Conservation (phyloP, 2,113 vertebrate genomes). For the Nyctereutes procyonoides region DNA sequence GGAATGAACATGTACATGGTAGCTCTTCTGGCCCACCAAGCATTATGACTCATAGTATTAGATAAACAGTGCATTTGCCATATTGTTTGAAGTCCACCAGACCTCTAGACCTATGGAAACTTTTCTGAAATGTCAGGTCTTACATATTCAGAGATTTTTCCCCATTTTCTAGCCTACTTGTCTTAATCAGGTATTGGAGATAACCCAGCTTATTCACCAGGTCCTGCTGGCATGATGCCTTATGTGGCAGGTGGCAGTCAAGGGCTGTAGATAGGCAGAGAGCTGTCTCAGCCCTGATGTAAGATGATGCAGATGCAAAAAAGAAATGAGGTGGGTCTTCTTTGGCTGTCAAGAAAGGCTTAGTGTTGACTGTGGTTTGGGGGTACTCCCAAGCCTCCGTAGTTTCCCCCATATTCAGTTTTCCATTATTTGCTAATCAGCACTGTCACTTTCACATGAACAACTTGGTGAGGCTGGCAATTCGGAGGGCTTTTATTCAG, state of each 20-base stretch:
- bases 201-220: neutral
- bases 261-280: neutral
- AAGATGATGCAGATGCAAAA: neutral
- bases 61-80: neutral
- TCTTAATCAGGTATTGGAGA: neutral
- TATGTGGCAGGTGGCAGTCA: neutral
- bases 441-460: neutral
- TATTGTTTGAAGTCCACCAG: neutral
- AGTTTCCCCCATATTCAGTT: neutral
- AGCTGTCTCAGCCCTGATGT: neutral
- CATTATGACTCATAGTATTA: neutral
- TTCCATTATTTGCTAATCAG: neutral
- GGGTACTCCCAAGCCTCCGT: rapidly evolving
- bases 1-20: neutral
- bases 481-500: neutral
- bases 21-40: neutral
- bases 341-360: neutral
- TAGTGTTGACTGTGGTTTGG: neutral
- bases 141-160: neutral
- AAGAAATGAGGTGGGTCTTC: neutral
- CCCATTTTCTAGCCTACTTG: neutral
- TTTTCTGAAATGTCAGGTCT: neutral
- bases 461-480: neutral
- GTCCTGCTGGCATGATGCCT: neutral
- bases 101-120: neutral